These are phyloP conservation scores for Automeris io DNA, from an alignment of 2,888 invertebrate species.

Conservation along the genomic window DNA sequence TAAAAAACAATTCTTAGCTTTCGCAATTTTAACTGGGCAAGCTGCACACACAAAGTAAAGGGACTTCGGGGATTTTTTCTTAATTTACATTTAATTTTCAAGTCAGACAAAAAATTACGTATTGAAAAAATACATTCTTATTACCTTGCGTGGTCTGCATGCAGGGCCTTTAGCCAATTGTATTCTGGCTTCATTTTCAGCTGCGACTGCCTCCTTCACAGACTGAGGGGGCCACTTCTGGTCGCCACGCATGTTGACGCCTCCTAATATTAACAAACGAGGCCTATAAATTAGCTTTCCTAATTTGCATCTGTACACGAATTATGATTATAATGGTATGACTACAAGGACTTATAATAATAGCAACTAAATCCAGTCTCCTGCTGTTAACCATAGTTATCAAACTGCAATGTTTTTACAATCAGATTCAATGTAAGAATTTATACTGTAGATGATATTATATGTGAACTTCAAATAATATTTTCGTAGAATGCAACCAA, in stretches of 20 bases:
- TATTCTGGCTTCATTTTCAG: conserved; percentile 83
- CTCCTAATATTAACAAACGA: conserved; percentile 68
- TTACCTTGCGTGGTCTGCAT: conserved; percentile 83
- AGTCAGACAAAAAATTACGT: neutral
- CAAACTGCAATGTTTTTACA: too few species aligned
- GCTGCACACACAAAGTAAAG: conserved; percentile 18
- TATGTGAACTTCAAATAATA: too few species aligned
- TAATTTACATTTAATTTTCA: neutral
- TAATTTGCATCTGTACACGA: conserved; percentile 23
- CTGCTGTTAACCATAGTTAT: too few species aligned
- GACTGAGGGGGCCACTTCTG: conserved; percentile 91
- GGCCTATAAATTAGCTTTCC: too few species aligned
- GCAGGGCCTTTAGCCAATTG: conserved; percentile 86
- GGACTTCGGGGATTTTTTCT: neutral
- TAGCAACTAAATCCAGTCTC: too few species aligned
- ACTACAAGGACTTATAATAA: too few species aligned
- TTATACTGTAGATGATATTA: too few species aligned
- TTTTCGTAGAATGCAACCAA: too few species aligned
- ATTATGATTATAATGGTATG: conserved; percentile 42
- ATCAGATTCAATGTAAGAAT: too few species aligned
- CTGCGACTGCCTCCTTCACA: conserved; percentile 83
- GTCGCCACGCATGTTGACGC: conserved; percentile 90
- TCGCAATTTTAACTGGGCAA: conserved; percentile 14
- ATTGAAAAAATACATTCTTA: neutral
- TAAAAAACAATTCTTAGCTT: conserved; percentile 14